Evolutionary conservation across 2,113 vertebrate species (phyloP).

Genomic region (Zapus hudsonius): DNA sequence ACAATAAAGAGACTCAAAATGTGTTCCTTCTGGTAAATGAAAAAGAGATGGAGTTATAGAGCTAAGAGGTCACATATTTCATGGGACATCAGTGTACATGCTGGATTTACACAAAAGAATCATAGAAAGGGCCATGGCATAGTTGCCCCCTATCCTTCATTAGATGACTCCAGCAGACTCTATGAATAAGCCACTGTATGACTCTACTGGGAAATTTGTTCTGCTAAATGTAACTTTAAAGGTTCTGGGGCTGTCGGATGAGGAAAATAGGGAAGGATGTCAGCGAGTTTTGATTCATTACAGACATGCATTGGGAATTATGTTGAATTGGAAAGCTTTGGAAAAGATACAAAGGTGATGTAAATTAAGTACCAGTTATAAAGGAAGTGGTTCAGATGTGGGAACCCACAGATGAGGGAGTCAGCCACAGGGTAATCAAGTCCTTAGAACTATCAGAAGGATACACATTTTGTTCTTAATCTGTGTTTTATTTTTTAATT

Average conservation of each 20-base stretch:
- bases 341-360: constrained; percentile 45
- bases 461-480: neutral
- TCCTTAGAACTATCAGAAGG: neutral
- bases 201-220: constrained; percentile 50
- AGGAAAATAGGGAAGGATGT: neutral
- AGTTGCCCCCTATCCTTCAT: constrained; percentile 46
- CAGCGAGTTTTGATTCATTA: constrained; percentile 16
- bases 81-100: constrained; percentile 44
- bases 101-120: constrained; percentile 67
- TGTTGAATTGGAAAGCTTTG: constrained; percentile 9
- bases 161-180: constrained; percentile 13
- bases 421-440: constrained; percentile 14
- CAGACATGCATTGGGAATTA: neutral
- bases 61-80: constrained; percentile 58
- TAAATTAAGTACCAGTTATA: constrained; percentile 18
- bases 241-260: neutral
- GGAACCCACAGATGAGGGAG: neutral
- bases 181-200: constrained; percentile 67
- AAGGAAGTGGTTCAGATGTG: constrained; percentile 29
- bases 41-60: constrained; percentile 42
- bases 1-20: constrained; percentile 54
- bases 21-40: constrained; percentile 33
- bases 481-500: neutral
- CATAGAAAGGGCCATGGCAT: constrained; percentile 57
- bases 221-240: constrained; percentile 51